Percentiles rank a stretch among this genome's conserved stretches.
These are phyloP conservation scores for Mythimna loreyi DNA, from an alignment of 2,888 invertebrate species.

Conservation along the genomic window DNA sequence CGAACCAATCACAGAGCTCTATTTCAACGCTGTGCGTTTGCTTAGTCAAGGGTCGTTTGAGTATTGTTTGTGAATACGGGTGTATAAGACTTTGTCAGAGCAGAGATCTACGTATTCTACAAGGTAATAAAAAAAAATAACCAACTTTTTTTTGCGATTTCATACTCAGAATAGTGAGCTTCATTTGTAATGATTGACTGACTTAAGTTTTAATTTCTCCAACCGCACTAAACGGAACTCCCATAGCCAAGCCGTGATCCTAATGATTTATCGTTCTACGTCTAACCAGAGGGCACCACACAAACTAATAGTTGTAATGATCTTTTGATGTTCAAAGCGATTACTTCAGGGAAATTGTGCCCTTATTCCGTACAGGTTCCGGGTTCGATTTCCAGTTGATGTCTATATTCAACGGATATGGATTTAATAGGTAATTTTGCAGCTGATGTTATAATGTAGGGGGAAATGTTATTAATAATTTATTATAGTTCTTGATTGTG, in stretches of 20 bases:
- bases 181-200: too few relatives aligned
- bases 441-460: constrained; percentile 23
- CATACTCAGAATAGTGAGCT: too few relatives aligned
- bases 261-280: constrained; percentile 33
- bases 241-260: background rate
- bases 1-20: too few relatives aligned
- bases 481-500: background rate
- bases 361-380: constrained; percentile 63
- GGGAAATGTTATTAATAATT: background rate
- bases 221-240: background rate
- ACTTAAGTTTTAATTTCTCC: background rate
- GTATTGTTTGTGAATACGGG: too few relatives aligned
- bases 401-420: constrained; percentile 55
- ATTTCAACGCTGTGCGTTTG: too few relatives aligned
- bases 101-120: too few relatives aligned
- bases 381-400: constrained; percentile 65
- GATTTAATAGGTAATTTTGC: constrained; percentile 53
- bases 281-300: constrained; percentile 55
- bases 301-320: constrained; percentile 66
- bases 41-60: too few relatives aligned
- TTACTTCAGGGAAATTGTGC: constrained; percentile 70
- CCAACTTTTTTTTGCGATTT: too few relatives aligned
- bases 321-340: constrained; percentile 69
- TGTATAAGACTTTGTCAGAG: too few relatives aligned
- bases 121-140: too few relatives aligned